These are phyloP conservation scores for Eucidaris tribuloides DNA, from an alignment of 35 echinoderm and acorn worm genomes.

Conservation along the genomic window DNA sequence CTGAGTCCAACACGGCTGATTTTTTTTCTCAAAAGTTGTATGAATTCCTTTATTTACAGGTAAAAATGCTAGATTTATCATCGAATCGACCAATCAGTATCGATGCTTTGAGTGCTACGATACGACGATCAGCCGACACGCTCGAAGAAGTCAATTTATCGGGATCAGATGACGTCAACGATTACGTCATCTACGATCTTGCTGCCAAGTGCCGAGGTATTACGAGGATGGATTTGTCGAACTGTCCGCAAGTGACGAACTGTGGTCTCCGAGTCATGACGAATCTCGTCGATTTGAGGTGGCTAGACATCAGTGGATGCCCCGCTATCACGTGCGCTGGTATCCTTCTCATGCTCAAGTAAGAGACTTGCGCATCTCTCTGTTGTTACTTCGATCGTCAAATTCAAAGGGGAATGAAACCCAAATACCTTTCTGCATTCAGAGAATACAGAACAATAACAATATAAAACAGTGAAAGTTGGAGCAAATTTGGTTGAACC, in stretches of 20 bases:
- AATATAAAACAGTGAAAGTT: not conserved
- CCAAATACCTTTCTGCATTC: too few species aligned
- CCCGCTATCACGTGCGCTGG: slow-evolving; percentile 55
- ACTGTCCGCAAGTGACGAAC: slow-evolving; percentile 68
- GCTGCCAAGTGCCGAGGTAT: slow-evolving; percentile 9
- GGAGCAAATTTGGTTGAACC: not conserved
- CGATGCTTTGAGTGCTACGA: not conserved
- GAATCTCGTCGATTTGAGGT: not conserved
- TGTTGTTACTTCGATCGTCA: not conserved
- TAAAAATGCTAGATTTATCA: slow-evolving; percentile 16
- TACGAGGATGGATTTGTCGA: slow-evolving; percentile 10
- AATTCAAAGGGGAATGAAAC: too few species aligned
- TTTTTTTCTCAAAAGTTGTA: too few species aligned
- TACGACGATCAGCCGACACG: slow-evolving; percentile 2
- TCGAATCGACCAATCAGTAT: slow-evolving; percentile 14
- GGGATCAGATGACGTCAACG: slow-evolving; percentile 62
- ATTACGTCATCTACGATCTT: slow-evolving; percentile 45
- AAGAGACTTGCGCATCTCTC: not conserved
- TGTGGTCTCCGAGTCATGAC: slow-evolving; percentile 37
- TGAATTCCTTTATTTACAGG: too few species aligned
- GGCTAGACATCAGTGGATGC: slow-evolving; percentile 65
- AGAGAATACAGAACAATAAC: too few species aligned
- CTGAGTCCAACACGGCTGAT: too few species aligned
- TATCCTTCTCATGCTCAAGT: slow-evolving; percentile 34
- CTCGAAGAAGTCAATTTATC: slow-evolving; percentile 55